A percentile compares a stretch with the other conserved stretches of the same genome.
phyloP scores from a whole-genome alignment of 2,888 invertebrate genomes.

The Pollenia amentaria region DNA sequence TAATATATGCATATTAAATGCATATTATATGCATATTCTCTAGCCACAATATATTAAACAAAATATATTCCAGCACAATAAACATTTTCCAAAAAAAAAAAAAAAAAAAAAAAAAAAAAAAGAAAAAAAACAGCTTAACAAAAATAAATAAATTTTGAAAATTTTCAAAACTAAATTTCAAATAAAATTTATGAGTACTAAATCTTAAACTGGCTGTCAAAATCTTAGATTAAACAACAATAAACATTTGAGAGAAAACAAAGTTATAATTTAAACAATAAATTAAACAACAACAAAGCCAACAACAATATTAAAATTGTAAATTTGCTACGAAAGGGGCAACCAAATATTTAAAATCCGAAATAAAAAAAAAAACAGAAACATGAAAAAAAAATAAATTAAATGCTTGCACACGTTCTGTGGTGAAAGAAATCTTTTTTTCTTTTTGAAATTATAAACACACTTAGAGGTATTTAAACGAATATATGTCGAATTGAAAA shows the following conservation, averaged over 20 bases:
- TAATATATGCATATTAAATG: constrained; percentile 60
- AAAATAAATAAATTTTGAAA: not conserved
- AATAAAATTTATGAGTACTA: constrained; percentile 70
- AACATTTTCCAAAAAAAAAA: constrained; percentile 31
- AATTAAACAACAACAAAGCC: constrained; percentile 31
- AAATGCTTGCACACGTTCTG: constrained; percentile 54
- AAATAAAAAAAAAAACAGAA: constrained; percentile 9
- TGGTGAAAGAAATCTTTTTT: constrained; percentile 21
- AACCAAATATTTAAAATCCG: constrained; percentile 47
- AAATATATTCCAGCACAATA: constrained; percentile 49
- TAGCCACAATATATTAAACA: not conserved
- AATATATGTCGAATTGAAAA: constrained; percentile 45
- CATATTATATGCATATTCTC: constrained; percentile 64
- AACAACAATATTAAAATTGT: constrained; percentile 51
- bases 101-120: constrained; percentile 8
- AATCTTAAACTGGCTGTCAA: constrained; percentile 71
- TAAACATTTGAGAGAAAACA: constrained; percentile 64
- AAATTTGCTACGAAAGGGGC: constrained; percentile 43
- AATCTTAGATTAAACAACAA: constrained; percentile 69
- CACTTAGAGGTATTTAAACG: not conserved
- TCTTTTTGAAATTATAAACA: constrained; percentile 3
- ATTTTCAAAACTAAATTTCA: constrained; percentile 22
- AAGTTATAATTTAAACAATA: constrained; percentile 65
- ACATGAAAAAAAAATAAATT: constrained; percentile 45
- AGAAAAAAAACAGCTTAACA: not conserved